Evolutionary conservation across 1,140 invertebrate species (phyloP).

Genomic region (Bombus affinis): DNA sequence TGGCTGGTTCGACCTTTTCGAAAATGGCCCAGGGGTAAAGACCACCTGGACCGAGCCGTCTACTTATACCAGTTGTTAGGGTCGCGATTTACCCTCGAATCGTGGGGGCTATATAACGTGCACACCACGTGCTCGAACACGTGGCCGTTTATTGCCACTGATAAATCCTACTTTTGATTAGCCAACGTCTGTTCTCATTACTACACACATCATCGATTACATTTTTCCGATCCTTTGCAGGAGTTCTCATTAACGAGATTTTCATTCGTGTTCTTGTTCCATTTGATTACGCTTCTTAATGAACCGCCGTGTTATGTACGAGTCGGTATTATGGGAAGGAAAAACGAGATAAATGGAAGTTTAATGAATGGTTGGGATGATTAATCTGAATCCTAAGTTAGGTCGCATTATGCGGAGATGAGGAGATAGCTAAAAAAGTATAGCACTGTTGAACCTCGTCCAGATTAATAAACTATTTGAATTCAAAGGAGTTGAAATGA

Average conservation of each 20-base stretch:
- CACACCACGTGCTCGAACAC: slow-evolving; percentile 67
- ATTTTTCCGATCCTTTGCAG: neutral
- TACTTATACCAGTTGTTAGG: slow-evolving; percentile 42
- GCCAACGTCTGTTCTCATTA: neutral
- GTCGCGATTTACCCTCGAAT: slow-evolving; percentile 20
- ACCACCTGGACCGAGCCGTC: slow-evolving; percentile 27
- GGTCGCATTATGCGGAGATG: neutral
- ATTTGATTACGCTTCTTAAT: neutral
- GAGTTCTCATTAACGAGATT: neutral
- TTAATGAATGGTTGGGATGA: neutral
- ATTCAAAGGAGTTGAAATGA: neutral
- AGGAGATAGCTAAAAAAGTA: neutral
- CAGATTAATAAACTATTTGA: neutral
- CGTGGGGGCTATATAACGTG: neutral
- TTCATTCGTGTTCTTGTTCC: neutral
- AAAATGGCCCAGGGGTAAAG: slow-evolving; percentile 23
- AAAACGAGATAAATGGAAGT: too few species aligned
- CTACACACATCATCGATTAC: slow-evolving; percentile 13
- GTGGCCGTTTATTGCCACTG: slow-evolving; percentile 50
- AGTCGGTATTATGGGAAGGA: too few species aligned
- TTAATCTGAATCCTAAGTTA: neutral
- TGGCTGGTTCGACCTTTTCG: neutral
- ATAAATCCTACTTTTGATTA: slow-evolving; percentile 28
- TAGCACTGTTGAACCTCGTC: neutral
- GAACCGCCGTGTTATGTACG: neutral